phyloP scores from a whole-genome alignment of 1,140 invertebrate species.

The Pseudachorutes palmiensis region DNA sequence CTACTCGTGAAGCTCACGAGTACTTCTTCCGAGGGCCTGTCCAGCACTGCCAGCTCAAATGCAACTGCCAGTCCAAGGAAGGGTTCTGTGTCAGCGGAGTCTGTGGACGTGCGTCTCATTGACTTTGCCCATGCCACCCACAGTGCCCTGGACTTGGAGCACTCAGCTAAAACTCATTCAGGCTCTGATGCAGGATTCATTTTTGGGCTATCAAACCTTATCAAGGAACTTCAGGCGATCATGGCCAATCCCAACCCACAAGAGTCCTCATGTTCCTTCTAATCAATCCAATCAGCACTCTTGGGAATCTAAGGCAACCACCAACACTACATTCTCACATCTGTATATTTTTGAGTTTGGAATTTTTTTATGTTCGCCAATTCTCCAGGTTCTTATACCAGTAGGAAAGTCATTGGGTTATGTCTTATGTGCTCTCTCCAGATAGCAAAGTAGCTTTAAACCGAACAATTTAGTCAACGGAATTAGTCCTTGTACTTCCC shows the following conservation, averaged over 20 bases:
- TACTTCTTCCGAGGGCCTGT: background rate
- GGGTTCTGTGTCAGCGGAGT: slow-evolving; percentile 32
- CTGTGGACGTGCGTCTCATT: slow-evolving; percentile 53
- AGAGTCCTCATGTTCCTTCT: no score
- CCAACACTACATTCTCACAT: no score
- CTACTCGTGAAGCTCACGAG: background rate
- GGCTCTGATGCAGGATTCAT: slow-evolving; percentile 35
- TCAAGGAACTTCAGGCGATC: slow-evolving; percentile 26
- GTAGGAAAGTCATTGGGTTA: no score
- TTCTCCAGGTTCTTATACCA: no score
- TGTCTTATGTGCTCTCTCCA: no score
- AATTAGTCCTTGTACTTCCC: no score
- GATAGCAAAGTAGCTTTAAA: no score
- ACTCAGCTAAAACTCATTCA: slow-evolving; percentile 27
- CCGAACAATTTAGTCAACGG: no score
- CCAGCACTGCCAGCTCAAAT: slow-evolving; percentile 40
- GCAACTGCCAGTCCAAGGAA: slow-evolving; percentile 13
- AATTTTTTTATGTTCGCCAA: no score
- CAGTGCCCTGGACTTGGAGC: slow-evolving; percentile 38
- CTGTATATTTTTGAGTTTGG: no score
- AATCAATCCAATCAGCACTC: no score
- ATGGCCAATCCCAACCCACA: background rate
- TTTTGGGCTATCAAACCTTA: slow-evolving; percentile 35
- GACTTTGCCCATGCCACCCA: slow-evolving; percentile 57
- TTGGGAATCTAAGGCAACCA: no score